Base-by-base conservation (phyloP, 23 tunicate genomes). In the Styela clava region DNA sequence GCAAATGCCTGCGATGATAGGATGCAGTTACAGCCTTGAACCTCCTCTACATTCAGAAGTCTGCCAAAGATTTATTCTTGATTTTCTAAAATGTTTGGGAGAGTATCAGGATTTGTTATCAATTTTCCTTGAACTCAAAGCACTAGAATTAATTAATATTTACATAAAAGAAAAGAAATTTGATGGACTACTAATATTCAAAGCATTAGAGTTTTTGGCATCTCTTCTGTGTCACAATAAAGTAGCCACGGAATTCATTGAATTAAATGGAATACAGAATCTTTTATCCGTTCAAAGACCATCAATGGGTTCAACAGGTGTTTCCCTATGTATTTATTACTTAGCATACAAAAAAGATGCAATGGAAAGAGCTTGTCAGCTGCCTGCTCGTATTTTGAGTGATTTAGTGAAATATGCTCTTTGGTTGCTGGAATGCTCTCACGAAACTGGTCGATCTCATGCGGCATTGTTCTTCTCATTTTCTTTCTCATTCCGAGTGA, bases 401-500 rank as follows among this genome's bases (percentile, higher is more conserved):
- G 85, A 83, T 25, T 33, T 94, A 78, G 87, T 94, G 32, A 78
- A 70, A 27, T 94, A 88, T 78, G 94, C 91, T 12, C 35, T 78
- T 24, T 89, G 94, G 91, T 82, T 94, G 32, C 82, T 94, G 19
- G 99, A 94, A 78, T 83, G 88, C 63, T 88, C 94, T 27, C 95
- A 94, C 33, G 95, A 94, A n/a, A 89, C 91, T 61, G 95, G 90
- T 2, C 69, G 86, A 61, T 89, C 88, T 64, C 95, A 94, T 63
- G 86, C 87, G 26, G 94, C 94, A 2, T 33, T 85, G 44, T 94
- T 94, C 76, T 94, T 94, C 79, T 85, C 88, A 52, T 64, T 85
- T 52, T 78, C 91, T 24, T 89, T 89, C 33, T 85, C 86, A 69
- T 82, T 68, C 82, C 79, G 72, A 12, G 64, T 70, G 31, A 89